phyloP scores from a whole-genome alignment of 2,797 vertebrate species.

The Melanotaenia pygmaea region DNA sequence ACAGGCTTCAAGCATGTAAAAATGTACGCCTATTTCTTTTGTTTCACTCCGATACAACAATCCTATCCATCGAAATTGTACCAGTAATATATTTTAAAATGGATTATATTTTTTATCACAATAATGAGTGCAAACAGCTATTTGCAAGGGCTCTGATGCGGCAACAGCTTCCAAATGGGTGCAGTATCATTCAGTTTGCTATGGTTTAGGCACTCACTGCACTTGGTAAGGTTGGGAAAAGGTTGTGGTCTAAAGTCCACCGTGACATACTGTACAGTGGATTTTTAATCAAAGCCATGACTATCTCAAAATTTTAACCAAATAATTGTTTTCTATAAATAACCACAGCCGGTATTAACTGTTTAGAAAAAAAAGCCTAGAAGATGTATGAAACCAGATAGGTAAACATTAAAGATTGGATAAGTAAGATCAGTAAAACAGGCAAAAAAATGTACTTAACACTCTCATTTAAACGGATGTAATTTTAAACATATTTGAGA shows the following conservation, averaged over 20 bases:
- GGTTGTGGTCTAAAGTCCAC: neutral
- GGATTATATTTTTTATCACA: neutral
- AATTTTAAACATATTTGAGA: neutral
- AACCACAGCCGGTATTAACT: neutral
- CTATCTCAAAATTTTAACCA: neutral
- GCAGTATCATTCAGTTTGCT: neutral
- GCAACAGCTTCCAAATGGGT: neutral
- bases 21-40: neutral
- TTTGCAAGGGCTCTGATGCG: neutral
- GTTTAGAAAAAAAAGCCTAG: neutral
- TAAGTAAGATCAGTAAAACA: neutral
- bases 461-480: neutral
- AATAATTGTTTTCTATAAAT: neutral
- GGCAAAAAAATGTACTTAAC: neutral
- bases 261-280: neutral
- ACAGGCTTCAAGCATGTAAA: neutral
- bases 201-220: neutral
- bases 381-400: neutral
- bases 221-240: neutral
- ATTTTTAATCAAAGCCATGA: slow-evolving; percentile 11
- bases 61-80: neutral
- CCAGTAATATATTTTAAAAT: neutral
- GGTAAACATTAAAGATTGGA: neutral
- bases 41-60: neutral
- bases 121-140: neutral